These are phyloP conservation scores for Drosophila albomicans DNA, from an alignment of 1,140 invertebrate species.

Conservation along the genomic window DNA sequence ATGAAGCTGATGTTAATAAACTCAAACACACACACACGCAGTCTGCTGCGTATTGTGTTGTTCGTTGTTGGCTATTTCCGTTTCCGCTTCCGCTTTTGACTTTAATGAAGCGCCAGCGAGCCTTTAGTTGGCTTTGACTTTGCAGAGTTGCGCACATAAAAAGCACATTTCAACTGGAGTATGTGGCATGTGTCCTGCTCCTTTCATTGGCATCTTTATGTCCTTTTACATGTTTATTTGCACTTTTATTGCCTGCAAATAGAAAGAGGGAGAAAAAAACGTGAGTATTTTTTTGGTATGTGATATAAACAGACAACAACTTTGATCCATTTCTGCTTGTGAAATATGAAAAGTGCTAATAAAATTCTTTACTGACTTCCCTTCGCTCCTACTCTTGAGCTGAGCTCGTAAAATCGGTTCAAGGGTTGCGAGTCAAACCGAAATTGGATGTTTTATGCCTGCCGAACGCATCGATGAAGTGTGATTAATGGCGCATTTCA, in stretches of 20 bases:
- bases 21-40: slow-evolving; percentile 33
- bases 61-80: slow-evolving; percentile 54
- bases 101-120: slow-evolving; percentile 78
- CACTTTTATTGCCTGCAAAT: slow-evolving; percentile 67
- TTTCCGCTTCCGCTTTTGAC: slow-evolving; percentile 75
- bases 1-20: slow-evolving; percentile 46
- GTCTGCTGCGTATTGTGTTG: not conserved
- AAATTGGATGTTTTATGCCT: slow-evolving; percentile 76
- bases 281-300: slow-evolving; percentile 19
- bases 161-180: slow-evolving; percentile 65
- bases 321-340: slow-evolving; percentile 12
- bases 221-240: slow-evolving; percentile 81
- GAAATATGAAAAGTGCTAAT: slow-evolving; percentile 78
- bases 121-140: slow-evolving; percentile 54
- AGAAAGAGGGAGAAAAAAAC: slow-evolving; percentile 39
- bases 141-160: slow-evolving; percentile 65
- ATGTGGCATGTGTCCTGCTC: slow-evolving; percentile 48
- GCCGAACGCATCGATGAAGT: slow-evolving; percentile 73
- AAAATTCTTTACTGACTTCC: slow-evolving; percentile 57
- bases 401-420: slow-evolving; percentile 60
- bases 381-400: not conserved
- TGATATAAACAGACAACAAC: slow-evolving; percentile 41
- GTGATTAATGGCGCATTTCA: slow-evolving; percentile 78
- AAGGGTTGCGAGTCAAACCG: slow-evolving; percentile 10
- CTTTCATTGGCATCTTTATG: slow-evolving; percentile 62